A percentile compares a stretch with the other conserved stretches of the same genome.
Evolutionary conservation across 1,140 invertebrate genomes (phyloP).

Genomic region (Vollenhovia emeryi): DNA sequence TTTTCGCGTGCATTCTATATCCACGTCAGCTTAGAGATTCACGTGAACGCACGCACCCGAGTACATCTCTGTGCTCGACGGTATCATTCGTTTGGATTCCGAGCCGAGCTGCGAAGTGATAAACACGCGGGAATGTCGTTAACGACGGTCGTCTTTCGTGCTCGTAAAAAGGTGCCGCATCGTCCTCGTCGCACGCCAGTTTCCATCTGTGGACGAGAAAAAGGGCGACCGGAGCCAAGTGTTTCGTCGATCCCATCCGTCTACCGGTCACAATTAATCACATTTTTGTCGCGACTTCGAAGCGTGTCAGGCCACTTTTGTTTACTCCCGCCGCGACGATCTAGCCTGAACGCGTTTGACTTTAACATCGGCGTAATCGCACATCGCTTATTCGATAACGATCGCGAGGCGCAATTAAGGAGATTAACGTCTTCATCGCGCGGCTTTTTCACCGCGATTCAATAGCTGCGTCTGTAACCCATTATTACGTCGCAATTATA

Average conservation of each 20-base stretch:
- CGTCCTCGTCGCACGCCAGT: background rate
- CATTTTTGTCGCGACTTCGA: background rate
- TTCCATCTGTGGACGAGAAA: background rate
- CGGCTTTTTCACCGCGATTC: conserved; percentile 6
- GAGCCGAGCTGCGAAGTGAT: background rate
- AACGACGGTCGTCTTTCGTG: conserved; percentile 32
- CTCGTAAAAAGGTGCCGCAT: background rate
- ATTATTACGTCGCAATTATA: conserved; percentile 26
- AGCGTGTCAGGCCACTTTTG: background rate
- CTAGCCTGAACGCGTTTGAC: background rate
- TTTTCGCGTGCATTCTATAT: background rate
- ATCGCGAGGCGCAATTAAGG: conserved; percentile 34
- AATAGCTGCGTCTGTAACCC: background rate
- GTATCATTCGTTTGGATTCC: conserved; percentile 25
- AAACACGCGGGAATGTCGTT: conserved; percentile 56
- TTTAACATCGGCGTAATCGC: conserved; percentile 9
- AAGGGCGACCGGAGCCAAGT: background rate
- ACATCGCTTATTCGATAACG: conserved; percentile 9
- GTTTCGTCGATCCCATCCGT: background rate
- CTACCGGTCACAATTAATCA: background rate
- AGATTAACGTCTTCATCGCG: conserved; percentile 16
- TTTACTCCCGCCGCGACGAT: background rate
- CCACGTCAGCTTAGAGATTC: background rate
- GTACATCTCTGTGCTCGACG: background rate
- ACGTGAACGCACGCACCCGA: background rate